These are phyloP conservation scores for Pollenia griseotomentosa DNA, from an alignment of 2,888 invertebrate species.

Conservation along the genomic window DNA sequence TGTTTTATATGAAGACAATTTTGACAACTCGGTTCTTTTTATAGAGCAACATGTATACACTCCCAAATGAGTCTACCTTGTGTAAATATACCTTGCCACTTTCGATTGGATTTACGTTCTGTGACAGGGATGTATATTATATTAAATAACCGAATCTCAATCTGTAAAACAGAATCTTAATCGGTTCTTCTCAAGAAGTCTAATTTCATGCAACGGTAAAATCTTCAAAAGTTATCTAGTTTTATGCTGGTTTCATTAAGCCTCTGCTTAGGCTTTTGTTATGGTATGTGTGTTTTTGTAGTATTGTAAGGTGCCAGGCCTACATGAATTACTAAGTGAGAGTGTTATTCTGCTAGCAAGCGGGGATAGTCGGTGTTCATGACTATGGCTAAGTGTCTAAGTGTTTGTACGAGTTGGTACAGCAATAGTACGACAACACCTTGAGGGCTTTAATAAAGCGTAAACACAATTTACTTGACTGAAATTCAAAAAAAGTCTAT, in stretches of 20 bases:
- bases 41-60: too few species aligned
- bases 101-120: too few species aligned
- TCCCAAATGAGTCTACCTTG: too few species aligned
- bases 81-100: too few species aligned
- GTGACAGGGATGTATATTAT: too few species aligned
- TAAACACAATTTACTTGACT: constrained; percentile 52
- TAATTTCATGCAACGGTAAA: too few species aligned
- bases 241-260: constrained; percentile 40
- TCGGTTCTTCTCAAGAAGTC: too few species aligned
- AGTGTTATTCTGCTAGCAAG: constrained; percentile 57
- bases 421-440: constrained; percentile 54
- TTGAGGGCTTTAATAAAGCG: constrained; percentile 62
- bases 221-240: background rate
- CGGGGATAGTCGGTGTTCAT: constrained; percentile 5
- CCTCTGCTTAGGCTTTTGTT: too few species aligned
- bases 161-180: too few species aligned
- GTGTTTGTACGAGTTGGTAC: background rate
- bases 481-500: constrained; percentile 12
- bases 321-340: constrained; percentile 62
- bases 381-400: background rate
- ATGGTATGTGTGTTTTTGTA: background rate
- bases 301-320: constrained; percentile 58
- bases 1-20: too few species aligned
- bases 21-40: too few species aligned
- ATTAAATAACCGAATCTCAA: too few species aligned